Conservation (phyloP, 2,888 invertebrate species). For the Andrena dorsata region DNA sequence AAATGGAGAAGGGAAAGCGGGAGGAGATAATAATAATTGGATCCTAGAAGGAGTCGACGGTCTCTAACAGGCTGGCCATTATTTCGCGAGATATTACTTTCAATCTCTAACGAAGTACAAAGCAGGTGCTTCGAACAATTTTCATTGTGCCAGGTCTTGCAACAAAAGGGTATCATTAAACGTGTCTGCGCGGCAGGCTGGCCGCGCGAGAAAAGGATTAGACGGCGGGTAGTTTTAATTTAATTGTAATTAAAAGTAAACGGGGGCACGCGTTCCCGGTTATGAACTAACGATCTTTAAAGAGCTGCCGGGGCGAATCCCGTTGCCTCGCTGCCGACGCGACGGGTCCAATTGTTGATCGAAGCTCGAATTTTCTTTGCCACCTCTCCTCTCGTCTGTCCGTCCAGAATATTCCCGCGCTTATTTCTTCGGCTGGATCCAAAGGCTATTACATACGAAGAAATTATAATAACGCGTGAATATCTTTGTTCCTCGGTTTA, state of each 20-base stretch:
- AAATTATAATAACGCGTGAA: slow-evolving; percentile 46
- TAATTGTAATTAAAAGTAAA: slow-evolving; percentile 64
- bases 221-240: slow-evolving; percentile 56
- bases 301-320: slow-evolving; percentile 3
- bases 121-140: slow-evolving; percentile 53
- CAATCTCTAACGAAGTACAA: slow-evolving; percentile 68
- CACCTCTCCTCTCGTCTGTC: not conserved
- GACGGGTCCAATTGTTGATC: slow-evolving; percentile 29
- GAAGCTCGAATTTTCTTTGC: not conserved
- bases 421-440: not conserved
- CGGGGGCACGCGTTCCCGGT: slow-evolving; percentile 35
- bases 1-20: slow-evolving; percentile 3
- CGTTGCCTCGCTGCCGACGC: not conserved
- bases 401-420: too few relatives aligned
- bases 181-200: slow-evolving; percentile 46
- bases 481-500: not conserved
- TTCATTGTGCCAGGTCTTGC: slow-evolving; percentile 55
- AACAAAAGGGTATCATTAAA: slow-evolving; percentile 68
- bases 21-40: slow-evolving; percentile 74
- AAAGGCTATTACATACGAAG: too few relatives aligned
- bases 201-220: slow-evolving; percentile 53
- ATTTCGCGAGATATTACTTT: slow-evolving; percentile 70
- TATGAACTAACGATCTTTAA: slow-evolving; percentile 45
- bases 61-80: slow-evolving; percentile 70
- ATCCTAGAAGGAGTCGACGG: slow-evolving; percentile 65